These are phyloP conservation scores for Leucania comma DNA, from an alignment of 2,888 invertebrate species.

Conservation along the genomic window DNA sequence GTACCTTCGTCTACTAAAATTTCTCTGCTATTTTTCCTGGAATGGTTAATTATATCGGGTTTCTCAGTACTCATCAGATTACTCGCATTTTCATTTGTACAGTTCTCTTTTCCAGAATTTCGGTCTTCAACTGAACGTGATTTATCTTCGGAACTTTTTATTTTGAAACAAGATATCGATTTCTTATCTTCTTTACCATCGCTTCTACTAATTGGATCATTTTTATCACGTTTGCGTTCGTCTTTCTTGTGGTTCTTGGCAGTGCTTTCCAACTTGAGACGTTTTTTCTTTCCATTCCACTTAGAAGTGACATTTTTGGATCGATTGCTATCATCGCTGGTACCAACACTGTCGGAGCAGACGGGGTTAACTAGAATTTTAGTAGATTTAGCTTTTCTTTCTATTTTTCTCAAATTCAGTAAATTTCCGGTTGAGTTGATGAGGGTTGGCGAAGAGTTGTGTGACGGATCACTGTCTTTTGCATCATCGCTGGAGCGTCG, in stretches of 20 bases:
- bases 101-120: constrained; percentile 84
- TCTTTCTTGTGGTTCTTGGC: constrained; percentile 72
- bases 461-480: constrained; percentile 79
- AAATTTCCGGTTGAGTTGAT: constrained; percentile 81
- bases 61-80: constrained; percentile 81
- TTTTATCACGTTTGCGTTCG: constrained; percentile 77
- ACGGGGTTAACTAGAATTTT: constrained; percentile 88
- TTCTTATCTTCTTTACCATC: constrained; percentile 84
- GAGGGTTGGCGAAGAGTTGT: constrained; percentile 80
- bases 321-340: constrained; percentile 85
- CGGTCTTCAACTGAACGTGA: constrained; percentile 82
- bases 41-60: constrained; percentile 86
- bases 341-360: constrained; percentile 83
- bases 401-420: constrained; percentile 86
- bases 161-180: constrained; percentile 88
- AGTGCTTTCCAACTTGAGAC: constrained; percentile 79
- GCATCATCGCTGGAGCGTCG: constrained; percentile 78
- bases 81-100: constrained; percentile 85
- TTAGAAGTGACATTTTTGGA: constrained; percentile 80
- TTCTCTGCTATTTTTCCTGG: constrained; percentile 80
- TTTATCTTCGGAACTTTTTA: constrained; percentile 86
- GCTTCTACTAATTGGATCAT: constrained; percentile 81
- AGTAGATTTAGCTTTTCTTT: constrained; percentile 87
- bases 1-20: constrained; percentile 81
- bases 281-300: constrained; percentile 88